Percentiles rank a stretch among this genome's conserved stretches.
Evolutionary conservation across 1,140 invertebrate species (phyloP).

Genomic region (Sycophila sp.): DNA sequence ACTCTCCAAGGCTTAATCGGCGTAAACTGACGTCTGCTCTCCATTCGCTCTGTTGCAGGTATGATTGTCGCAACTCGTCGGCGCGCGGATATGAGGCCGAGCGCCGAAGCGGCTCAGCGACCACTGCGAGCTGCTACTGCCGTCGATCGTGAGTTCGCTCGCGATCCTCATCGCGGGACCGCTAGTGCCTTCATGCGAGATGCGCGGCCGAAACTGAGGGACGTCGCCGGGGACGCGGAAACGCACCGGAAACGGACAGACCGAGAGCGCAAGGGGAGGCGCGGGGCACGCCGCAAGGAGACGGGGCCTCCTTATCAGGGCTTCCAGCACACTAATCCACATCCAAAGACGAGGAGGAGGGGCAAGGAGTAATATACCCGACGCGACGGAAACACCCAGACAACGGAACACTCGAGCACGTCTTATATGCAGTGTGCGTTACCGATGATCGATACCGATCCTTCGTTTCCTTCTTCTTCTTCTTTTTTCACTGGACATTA

Average conservation of each 20-base stretch:
- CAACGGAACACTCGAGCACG: too few species aligned
- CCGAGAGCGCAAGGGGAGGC: not conserved
- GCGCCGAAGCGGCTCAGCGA: not conserved
- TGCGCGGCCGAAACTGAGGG: conserved; percentile 6
- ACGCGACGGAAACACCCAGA: not conserved
- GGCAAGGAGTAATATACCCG: not conserved
- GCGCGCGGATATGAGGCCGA: not conserved
- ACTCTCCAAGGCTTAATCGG: too few species aligned
- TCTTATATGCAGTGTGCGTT: not conserved
- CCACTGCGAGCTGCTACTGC: not conserved
- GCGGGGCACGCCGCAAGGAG: not conserved
- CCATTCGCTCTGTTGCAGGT: conserved; percentile 20
- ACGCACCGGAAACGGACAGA: not conserved
- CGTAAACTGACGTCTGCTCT: too few species aligned
- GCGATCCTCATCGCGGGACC: conserved; percentile 45
- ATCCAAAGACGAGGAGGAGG: not conserved
- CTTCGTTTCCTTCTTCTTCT: too few species aligned
- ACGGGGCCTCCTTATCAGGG: not conserved
- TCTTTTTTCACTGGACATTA: too few species aligned
- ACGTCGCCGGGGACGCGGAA: not conserved
- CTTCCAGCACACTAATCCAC: not conserved
- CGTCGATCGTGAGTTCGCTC: conserved; percentile 13
- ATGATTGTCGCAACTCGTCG: conserved; percentile 16
- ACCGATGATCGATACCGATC: not conserved
- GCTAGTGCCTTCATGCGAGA: conserved; percentile 50